Evolutionary conservation across 23 tunicate genomes (phyloP), one percentile per base, ranked within the genome.

Genomic region (Ciona savignyi): DNA sequence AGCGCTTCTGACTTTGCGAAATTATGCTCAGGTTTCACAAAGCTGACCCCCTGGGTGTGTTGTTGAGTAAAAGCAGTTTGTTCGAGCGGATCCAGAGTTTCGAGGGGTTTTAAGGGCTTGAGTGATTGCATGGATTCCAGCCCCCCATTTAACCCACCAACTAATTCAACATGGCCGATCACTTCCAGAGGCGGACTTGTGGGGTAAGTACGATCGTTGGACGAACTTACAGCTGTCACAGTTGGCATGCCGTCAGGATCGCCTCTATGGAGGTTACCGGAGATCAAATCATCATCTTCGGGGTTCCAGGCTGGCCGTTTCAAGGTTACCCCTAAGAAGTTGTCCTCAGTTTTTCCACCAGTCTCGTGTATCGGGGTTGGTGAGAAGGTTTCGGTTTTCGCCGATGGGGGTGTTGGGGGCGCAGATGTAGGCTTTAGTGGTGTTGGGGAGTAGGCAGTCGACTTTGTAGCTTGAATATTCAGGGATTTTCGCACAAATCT

Each of bases 241-340:
- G 56, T 81, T 1, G 87, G 87, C 87, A 82, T 82, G 60, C 87
- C 87, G 33, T 82, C 87, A 29, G 87, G 87, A 24, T 61, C 87
- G 2, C 87, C 87, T 42, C 56, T 42, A 42, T 42, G 56, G 11
- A 42, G 15, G 56, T 42, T 42, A 42, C 56, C 15, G 9, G 56
- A 42, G 56, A 15, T 42, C 15, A 42, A 15, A 42, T 6, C 15
- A 6, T 42, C 56, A 6, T 42, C 56, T 42, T 15, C 56, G 15
- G 56, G 9, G 15, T 42, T 42, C 56, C 56, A 42, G 15, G 9
- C 15, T 42, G 56, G 9, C 9, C 11, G 9, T n/a, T n/a, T n/a
- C 56, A 42, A 42, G 9, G 56, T 9, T 42, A 6, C 11, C 56
- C 56, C 56, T 42, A 15, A 42, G 9, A 42, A 42, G 56, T 42